Evolutionary conservation across 2,797 vertebrate species (phyloP), one percentile per base, ranked within the genome.

Genomic region (Phrynocephalus forsythii): DNA sequence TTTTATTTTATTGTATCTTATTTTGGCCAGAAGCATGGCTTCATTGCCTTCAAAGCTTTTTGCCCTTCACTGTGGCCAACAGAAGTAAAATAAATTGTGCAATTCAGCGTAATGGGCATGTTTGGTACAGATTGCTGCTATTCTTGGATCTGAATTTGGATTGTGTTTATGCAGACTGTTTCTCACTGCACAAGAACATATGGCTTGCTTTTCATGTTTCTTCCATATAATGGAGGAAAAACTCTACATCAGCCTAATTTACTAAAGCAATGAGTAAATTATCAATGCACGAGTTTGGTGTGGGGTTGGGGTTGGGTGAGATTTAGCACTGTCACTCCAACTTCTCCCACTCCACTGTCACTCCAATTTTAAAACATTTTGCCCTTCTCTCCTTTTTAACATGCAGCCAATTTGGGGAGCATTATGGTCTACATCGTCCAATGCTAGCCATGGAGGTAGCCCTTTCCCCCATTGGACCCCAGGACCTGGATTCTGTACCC

Each of bases 361-460:
- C 9, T 18, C 60, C 48, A 88, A 68, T 72, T 78, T 89, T 2
- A 1, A 87, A 88, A 91, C n/a, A 77, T 5, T 11, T 11, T 90
- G 81, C 92, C 75, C 89, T 60, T 67, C 86, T 95, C 89, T 84
- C 89, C 94, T 84, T 90, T 89, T 95, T 44, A 93, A 82, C 93
- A 93, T 93, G 63, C 94, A 98, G 98, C 93, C 97, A 85, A 93
- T 93, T 95, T 93, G 94, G 96, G 96, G 95, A 94, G 93, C 92
- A 93, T 91, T 90, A 82, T 88, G 85, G 82, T 94, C 92, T 92
- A 96, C 95, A 90, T 92, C 94, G 94, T 83, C 90, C 75, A 83
- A 88, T 91, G 94, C 93, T 95, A 96, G 95, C 94, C 96, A 99
- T 99, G 98, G 99, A 97, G 56, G 94, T 97, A 83, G 95, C 96